Percentiles rank a stretch among this genome's conserved stretches.
These are phyloP conservation scores for Myotis yumanensis DNA, from an alignment of 2,113 vertebrate genomes.

Conservation along the genomic window DNA sequence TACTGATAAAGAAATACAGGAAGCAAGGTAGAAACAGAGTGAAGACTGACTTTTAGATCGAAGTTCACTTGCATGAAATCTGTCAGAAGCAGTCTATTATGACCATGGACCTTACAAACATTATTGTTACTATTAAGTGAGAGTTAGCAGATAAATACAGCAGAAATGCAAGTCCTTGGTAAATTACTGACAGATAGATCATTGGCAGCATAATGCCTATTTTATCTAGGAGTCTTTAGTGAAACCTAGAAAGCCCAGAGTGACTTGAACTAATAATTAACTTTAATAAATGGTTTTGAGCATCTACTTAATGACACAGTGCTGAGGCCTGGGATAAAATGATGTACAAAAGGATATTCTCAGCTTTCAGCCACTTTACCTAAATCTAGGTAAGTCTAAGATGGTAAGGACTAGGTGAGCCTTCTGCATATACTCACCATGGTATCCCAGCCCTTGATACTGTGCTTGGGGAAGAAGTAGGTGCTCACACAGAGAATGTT, in stretches of 20 bases:
- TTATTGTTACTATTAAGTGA: neutral
- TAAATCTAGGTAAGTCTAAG: neutral
- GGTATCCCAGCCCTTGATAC: neutral
- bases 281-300: neutral
- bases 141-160: neutral
- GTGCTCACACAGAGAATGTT: neutral
- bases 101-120: neutral
- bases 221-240: neutral
- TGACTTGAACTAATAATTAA: neutral
- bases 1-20: neutral
- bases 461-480: neutral
- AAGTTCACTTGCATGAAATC: neutral
- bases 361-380: neutral
- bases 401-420: neutral
- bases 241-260: neutral
- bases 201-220: neutral
- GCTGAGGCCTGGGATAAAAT: neutral
- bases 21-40: neutral
- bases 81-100: neutral
- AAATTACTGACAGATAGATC: neutral
- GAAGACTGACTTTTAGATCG: neutral
- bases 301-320: neutral
- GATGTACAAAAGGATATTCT: neutral
- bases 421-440: neutral
- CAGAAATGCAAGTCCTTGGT: neutral